A percentile compares a stretch with the other conserved stretches of the same genome.
These are phyloP conservation scores for Butorides virescens DNA, from an alignment of 2,113 vertebrate genomes.

Conservation along the genomic window DNA sequence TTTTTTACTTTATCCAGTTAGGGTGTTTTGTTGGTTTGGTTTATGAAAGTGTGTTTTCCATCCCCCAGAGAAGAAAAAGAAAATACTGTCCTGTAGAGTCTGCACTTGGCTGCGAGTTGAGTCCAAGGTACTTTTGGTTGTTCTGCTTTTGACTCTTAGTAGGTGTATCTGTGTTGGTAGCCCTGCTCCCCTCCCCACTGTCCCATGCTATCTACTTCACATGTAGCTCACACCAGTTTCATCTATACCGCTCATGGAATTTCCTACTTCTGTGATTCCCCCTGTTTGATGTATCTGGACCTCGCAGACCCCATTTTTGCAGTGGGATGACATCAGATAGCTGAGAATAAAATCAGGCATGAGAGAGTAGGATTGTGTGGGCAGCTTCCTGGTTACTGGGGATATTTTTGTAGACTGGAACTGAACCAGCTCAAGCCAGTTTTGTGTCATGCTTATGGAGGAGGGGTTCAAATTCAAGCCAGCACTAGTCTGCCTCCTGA, in stretches of 20 bases:
- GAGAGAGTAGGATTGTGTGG: not conserved
- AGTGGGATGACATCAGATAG: not conserved
- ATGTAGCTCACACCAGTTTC: not conserved
- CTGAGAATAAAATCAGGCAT: not conserved
- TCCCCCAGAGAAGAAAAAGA: not conserved
- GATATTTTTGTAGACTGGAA: not conserved
- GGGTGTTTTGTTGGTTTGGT: not conserved
- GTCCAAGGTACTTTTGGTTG: not conserved
- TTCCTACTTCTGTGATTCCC: not conserved
- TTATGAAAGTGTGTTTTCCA: not conserved
- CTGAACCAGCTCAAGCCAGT: not conserved
- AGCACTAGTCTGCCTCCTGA: not conserved
- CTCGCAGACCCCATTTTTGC: not conserved
- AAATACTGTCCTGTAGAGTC: not conserved
- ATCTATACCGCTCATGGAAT: rapidly evolving
- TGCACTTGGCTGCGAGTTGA: not conserved
- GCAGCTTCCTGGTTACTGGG: not conserved
- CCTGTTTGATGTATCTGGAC: not conserved
- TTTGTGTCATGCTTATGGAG: not conserved
- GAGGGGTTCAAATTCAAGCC: not conserved
- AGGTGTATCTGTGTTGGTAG: not conserved
- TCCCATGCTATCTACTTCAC: not conserved
- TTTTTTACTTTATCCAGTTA: not conserved
- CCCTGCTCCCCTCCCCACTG: not conserved
- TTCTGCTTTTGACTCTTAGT: not conserved